phyloP scores from a whole-genome alignment of 2,113 vertebrate genomes.

The Phalacrocorax carbo region DNA sequence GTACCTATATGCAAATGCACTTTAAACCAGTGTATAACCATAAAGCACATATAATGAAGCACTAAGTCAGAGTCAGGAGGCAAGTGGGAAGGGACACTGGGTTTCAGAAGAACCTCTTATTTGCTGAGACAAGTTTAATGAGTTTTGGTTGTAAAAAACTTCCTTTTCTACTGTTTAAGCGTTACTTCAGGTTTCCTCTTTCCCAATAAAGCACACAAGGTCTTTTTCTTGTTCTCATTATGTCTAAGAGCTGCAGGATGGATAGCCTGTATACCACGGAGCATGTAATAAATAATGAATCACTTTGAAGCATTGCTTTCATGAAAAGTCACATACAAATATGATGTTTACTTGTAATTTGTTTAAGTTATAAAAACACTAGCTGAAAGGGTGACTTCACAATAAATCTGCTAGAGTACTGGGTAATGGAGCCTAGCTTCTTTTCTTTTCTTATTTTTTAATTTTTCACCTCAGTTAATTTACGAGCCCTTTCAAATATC shows the following conservation, averaged over 20 bases:
- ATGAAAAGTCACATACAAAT: conserved; percentile 50
- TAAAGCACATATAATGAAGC: neutral
- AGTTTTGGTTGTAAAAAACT: neutral
- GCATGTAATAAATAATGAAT: conserved; percentile 54
- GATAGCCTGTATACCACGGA: conserved; percentile 4
- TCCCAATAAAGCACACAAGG: neutral
- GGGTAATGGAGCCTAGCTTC: conserved; percentile 36
- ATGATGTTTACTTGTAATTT: conserved; percentile 59
- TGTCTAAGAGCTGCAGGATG: neutral
- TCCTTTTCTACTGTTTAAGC: neutral
- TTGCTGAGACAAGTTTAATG: neutral
- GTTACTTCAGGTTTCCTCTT: neutral
- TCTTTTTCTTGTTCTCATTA: conserved; percentile 56
- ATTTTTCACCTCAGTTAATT: conserved; percentile 45
- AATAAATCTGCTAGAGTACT: conserved; percentile 58
- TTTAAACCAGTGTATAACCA: neutral
- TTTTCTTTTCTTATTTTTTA: neutral
- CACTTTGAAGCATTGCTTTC: conserved; percentile 16
- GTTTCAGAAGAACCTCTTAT: neutral
- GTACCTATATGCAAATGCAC: neutral
- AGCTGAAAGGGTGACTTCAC: conserved; percentile 26
- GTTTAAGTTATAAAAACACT: conserved; percentile 57
- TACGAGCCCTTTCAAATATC: conserved; percentile 15
- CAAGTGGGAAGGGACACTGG: neutral
- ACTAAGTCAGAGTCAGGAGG: neutral